Base-by-base conservation (phyloP, 2,888 invertebrate genomes). In the Troilus luridus region DNA sequence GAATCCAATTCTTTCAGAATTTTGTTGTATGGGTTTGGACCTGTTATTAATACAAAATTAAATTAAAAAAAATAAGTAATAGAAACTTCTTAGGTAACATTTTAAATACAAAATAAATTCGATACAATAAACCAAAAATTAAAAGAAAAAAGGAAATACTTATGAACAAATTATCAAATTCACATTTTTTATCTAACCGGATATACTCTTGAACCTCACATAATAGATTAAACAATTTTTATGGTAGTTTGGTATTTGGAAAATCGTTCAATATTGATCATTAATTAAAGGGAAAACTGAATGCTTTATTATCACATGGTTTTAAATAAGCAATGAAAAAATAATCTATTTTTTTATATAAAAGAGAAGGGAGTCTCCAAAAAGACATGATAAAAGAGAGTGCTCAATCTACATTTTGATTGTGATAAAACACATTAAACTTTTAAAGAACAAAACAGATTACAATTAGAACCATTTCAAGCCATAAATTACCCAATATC, bases 11-110 rank as follows among this genome's bases (percentile, higher is more conserved):
- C 95, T 93, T 96, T 96, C 92, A 97, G 93, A 62, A 96, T 94
- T 88, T 95, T 94, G 90, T 94, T 94, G 93, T 95, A 97, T 0
- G 97, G 97, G 94, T 97, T 97, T 97, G 93, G 94, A 97, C 8
- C 93, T 97, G n/a, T 97, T 96, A 94, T 97, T 96, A 10, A 95
- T 95, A 24, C 41, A 59, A 14, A 41, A 11, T 27, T 77, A 72
- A 41, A 59, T 56, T 27, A 90, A 88, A 72, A n/a, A 88, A 17
- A 59, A 21, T 0, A 19, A 72, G 59, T 27, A 41, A 67, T 1
- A 67, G 12, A 12, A 67, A 5, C 67, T 67, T 24, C 19, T 58
- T 81, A 54, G 54, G 7, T 19, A 77, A 41, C 19, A 56, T 81
- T 12, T n/a, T 41, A 81, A 54, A n/a, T 56, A 56, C 17, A 56